Evolutionary conservation across 2,113 vertebrate species (phyloP).

Genomic region (Aphelocoma coerulescens): DNA sequence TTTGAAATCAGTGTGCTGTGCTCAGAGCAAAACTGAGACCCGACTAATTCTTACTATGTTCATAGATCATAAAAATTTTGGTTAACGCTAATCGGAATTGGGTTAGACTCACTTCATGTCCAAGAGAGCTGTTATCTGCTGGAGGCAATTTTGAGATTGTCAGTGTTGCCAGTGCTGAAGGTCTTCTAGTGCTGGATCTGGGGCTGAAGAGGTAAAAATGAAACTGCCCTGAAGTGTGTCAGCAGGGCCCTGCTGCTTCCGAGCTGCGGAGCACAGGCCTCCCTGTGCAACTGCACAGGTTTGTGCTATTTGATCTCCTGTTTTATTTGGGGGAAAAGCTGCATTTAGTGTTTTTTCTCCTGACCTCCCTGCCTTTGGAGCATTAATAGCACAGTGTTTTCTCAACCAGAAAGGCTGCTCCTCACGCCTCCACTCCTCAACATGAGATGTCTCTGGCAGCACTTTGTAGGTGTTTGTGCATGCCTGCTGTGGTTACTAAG

Average conservation of each 20-base stretch:
- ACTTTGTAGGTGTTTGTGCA: slow-evolving; percentile 5
- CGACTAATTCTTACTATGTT: not conserved
- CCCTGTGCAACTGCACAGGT: not conserved
- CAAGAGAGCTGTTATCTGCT: not conserved
- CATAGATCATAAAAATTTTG: not conserved
- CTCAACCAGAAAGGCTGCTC: not conserved
- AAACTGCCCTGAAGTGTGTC: not conserved
- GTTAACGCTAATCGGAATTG: not conserved
- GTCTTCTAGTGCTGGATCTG: not conserved
- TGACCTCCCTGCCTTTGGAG: not conserved
- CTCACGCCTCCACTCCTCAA: not conserved
- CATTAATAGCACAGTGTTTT: not conserved
- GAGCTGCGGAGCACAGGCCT: not conserved
- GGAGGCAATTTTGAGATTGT: not conserved
- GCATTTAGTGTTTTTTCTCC: not conserved
- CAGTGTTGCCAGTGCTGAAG: not conserved
- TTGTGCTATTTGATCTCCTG: not conserved
- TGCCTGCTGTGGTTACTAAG: slow-evolving; percentile 30
- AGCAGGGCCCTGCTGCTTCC: not conserved
- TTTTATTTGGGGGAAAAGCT: not conserved
- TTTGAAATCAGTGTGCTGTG: not conserved
- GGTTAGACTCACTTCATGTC: not conserved
- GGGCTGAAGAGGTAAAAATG: not conserved
- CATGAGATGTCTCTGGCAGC: not conserved
- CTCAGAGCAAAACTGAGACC: not conserved